Evolutionary conservation across 2,888 invertebrate genomes (phyloP), one percentile per base, ranked within the genome.

Genomic region (Embidobia sp.): DNA sequence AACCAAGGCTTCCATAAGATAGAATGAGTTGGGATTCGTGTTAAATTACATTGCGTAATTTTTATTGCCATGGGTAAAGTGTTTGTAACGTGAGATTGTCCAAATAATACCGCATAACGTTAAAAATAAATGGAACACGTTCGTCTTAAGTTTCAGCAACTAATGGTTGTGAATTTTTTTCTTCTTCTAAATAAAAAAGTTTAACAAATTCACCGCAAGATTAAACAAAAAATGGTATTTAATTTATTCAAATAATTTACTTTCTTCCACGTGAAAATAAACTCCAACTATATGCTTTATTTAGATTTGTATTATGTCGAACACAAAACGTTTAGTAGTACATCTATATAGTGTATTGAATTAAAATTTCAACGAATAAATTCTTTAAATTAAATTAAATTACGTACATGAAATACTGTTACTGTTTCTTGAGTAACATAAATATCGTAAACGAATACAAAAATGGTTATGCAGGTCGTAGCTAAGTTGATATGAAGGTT

Each of bases 21-120:
- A 79, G 51, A 79, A 64, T 76, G 85, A 85, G 85, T 87, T 81
- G 79, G 81, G 84, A 87, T 83, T 83, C 84, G 83, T 83, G 83
- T 87, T 85, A 79, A 81, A 85, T 86, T 86, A 85, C 85, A 79
- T 85, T 87, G 84, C 86, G 86, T 86, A 87, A 87, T 86, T 87
- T 67, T 86, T 85, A 87, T 86, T 83, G 84, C 80, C 76, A 73
- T 80, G 82, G 80, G 78, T 79, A 80, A 84, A 82, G 79, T 79
- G 79, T 81, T 83, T 81, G 84, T 82, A 85, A 85, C 70, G 75
- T 67, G 82, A 84, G 79, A 81, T 13, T 72, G 57, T 74, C 80
- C 78, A 79, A 81, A 37, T 35, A 26, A 35, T 31, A 16, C 19
- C 26, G 33, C 26, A 18, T 22, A 33, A 46, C n/a, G 29, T 35